Evolutionary conservation across 2,888 invertebrate species (phyloP).

Genomic region (Chrysolina haemoptera): DNA sequence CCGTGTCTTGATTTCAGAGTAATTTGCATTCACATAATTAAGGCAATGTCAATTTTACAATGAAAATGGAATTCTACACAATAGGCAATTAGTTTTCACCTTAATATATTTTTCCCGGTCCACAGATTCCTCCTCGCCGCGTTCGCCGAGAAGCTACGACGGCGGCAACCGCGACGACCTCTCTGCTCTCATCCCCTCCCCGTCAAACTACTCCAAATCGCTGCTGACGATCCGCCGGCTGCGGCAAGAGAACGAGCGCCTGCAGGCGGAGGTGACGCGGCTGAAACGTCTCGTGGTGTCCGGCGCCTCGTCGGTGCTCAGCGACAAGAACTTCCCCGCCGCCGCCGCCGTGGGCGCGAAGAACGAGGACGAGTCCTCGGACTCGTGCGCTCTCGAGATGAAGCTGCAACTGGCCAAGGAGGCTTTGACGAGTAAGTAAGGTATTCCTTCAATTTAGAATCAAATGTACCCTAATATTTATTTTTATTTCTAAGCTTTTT

Average conservation of each 20-base stretch:
- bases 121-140: slow-evolving; percentile 65
- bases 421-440: slow-evolving; percentile 73
- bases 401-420: slow-evolving; percentile 86
- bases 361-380: slow-evolving; percentile 64
- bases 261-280: slow-evolving; percentile 81
- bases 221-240: slow-evolving; percentile 75
- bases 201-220: slow-evolving; percentile 66
- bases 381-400: slow-evolving; percentile 71
- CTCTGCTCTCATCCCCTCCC: slow-evolving; percentile 62
- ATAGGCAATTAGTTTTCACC: background rate
- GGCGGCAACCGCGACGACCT: slow-evolving; percentile 61
- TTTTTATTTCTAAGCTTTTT: too few relatives aligned
- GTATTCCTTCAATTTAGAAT: too few relatives aligned
- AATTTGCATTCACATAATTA: too few relatives aligned
- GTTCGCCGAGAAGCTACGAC: slow-evolving; percentile 64
- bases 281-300: slow-evolving; percentile 79
- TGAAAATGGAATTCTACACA: too few relatives aligned
- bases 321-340: slow-evolving; percentile 69
- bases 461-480: too few relatives aligned
- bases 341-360: slow-evolving; percentile 68
- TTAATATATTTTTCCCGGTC: slow-evolving; percentile 22
- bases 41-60: too few relatives aligned
- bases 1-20: too few relatives aligned
- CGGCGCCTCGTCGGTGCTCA: slow-evolving; percentile 76
- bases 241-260: slow-evolving; percentile 83